phyloP scores from a whole-genome alignment of 2,888 invertebrate species.

The Acronicta leporina region DNA sequence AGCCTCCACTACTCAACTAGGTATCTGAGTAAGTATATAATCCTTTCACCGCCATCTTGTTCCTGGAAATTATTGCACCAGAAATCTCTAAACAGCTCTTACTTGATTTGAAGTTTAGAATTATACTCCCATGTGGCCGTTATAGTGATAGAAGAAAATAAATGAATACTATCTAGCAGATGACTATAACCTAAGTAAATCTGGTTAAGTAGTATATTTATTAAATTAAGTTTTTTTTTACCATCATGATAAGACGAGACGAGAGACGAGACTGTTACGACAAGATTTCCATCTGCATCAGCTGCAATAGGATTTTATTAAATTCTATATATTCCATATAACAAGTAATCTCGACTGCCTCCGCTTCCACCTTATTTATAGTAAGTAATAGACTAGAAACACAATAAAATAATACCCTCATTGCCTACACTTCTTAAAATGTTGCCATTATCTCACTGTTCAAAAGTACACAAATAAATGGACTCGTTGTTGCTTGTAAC shows the following conservation, averaged over 20 bases:
- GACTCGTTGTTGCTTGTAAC: slow-evolving; percentile 59
- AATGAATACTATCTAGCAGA: background rate
- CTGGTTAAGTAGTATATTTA: no score
- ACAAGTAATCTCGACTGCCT: no score
- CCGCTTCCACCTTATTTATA: no score
- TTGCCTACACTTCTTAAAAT: slow-evolving; percentile 55
- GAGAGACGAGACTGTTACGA: no score
- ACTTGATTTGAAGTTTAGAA: slow-evolving; percentile 14
- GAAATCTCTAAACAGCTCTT: slow-evolving; percentile 34
- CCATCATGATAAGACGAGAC: no score
- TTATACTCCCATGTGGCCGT: slow-evolving; percentile 14
- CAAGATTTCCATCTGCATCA: no score
- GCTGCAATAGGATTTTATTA: no score
- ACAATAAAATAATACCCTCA: slow-evolving; percentile 1
- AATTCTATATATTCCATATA: no score
- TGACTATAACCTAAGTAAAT: background rate
- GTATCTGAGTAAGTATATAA: slow-evolving; percentile 54
- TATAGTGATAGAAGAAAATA: background rate
- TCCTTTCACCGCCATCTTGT: slow-evolving; percentile 66
- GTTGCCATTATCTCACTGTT: slow-evolving; percentile 54
- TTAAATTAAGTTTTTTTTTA: no score
- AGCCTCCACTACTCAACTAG: slow-evolving; percentile 50
- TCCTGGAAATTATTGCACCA: slow-evolving; percentile 51
- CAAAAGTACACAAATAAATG: slow-evolving; percentile 55
- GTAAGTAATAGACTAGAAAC: no score